These are phyloP conservation scores for Holotrichia oblita DNA, from an alignment of 1,140 invertebrate species.

Conservation along the genomic window DNA sequence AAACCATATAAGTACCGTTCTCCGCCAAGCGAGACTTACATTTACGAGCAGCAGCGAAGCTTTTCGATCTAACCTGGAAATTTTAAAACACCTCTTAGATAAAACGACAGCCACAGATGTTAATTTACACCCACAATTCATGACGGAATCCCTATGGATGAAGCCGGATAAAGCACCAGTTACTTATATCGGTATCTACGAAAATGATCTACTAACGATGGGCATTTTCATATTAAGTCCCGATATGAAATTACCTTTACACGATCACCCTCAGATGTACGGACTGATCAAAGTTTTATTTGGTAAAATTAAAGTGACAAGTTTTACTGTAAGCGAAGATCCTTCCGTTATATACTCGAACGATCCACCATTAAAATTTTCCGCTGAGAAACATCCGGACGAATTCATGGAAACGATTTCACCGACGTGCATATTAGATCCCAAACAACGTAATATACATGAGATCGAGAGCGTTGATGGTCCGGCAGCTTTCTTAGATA, in stretches of 20 bases:
- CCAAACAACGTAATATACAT: constrained; percentile 82
- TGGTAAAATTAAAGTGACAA: constrained; percentile 75
- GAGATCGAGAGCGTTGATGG: constrained; percentile 78
- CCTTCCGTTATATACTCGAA: constrained; percentile 48
- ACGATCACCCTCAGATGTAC: constrained; percentile 93
- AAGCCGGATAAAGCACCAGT: constrained; percentile 74
- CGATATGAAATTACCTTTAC: constrained; percentile 82
- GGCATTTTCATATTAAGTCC: constrained; percentile 86
- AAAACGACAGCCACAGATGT: constrained; percentile 73
- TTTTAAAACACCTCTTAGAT: constrained; percentile 70
- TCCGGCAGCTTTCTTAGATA: constrained; percentile 89
- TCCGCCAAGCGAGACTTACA: constrained; percentile 70
- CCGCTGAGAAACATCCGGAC: constrained; percentile 55
- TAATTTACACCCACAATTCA: constrained; percentile 66
- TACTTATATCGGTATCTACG: constrained; percentile 83
- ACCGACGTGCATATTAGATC: constrained; percentile 74
- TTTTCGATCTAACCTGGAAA: constrained; percentile 71
- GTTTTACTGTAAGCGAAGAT: constrained; percentile 63
- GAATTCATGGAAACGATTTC: constrained; percentile 57
- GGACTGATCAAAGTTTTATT: constrained; percentile 86
- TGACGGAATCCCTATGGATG: constrained; percentile 64
- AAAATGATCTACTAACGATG: constrained; percentile 81
- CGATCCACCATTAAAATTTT: constrained; percentile 56
- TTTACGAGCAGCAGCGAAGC: constrained; percentile 63
- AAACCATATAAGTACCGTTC: constrained; percentile 62